These are phyloP conservation scores for Stichodactyla mertensii DNA, from an alignment of 64 coral and sea anemone species.

Conservation along the genomic window DNA sequence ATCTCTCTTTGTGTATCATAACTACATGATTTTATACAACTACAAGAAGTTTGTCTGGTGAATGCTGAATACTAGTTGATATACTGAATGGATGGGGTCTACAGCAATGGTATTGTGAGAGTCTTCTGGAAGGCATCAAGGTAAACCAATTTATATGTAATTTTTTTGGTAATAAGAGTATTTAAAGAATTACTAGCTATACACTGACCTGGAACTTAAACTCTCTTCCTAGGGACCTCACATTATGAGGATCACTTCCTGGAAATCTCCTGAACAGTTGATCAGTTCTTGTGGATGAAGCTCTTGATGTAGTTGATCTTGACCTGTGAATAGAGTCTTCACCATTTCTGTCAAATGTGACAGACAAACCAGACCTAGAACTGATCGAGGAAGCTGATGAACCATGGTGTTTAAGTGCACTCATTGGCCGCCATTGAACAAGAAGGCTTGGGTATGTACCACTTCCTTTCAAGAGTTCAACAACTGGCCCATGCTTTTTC, in stretches of 20 bases:
- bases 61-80: too few species aligned
- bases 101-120: too few species aligned
- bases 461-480: conserved; percentile 80
- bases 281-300: conserved; percentile 53
- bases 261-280: conserved; percentile 15
- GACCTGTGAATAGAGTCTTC: conserved; percentile 49
- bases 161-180: too few species aligned
- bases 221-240: conserved; percentile 48
- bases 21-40: too few species aligned
- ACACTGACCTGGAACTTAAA: conserved; percentile 61
- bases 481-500: conserved; percentile 67
- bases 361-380: conserved; percentile 46
- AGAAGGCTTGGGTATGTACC: conserved; percentile 69
- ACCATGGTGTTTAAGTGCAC: conserved; percentile 41
- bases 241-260: conserved; percentile 21
- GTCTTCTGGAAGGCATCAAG: too few species aligned
- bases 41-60: too few species aligned
- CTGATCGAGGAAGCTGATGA: conserved; percentile 63
- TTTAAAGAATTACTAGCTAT: neutral
- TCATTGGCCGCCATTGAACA: conserved; percentile 82
- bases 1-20: too few species aligned
- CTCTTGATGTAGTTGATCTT: conserved; percentile 38
- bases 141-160: too few species aligned
- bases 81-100: too few species aligned
- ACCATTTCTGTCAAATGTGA: conserved; percentile 69